Base-by-base conservation (phyloP, 1,140 invertebrate species). In the Elysia chlorotica region DNA sequence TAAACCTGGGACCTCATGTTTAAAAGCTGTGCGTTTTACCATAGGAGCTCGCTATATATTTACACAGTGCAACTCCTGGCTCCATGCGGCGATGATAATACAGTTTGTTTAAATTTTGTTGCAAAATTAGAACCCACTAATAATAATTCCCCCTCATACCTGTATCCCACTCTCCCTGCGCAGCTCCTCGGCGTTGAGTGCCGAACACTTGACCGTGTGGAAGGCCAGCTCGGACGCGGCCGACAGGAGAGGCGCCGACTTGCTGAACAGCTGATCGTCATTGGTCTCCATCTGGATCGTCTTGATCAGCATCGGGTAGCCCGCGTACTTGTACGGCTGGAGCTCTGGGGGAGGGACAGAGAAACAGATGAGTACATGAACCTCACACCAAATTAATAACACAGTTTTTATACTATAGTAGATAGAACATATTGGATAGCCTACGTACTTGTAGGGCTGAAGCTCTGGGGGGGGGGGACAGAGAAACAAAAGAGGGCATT, bases 381-480 rank as follows among this genome's bases (percentile, higher is more conserved):
- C n/a, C n/a, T n/a, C n/a, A n/a, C n/a, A n/a, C n/a, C n/a, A n/a
- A n/a, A n/a, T n/a, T n/a, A n/a, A n/a, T n/a, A n/a, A n/a, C n/a
- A n/a, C n/a, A n/a, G n/a, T n/a, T n/a, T n/a, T n/a, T n/a, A n/a
- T n/a, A n/a, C n/a, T n/a, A n/a, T n/a, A n/a, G n/a, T n/a, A n/a
- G n/a, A n/a, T n/a, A n/a, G n/a, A n/a, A n/a, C n/a, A n/a, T n/a
- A 98, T 97, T 0, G 95, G 95, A 89, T 99, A 99, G 3, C 98
- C 98, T 62, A 98, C 96, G 89, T 99, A 99, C 87, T 99, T 99
- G 89, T 99, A 99, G 2, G 96, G 96, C 73, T 94, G 91, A 36
- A 99, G 88, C 75, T 96, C 95, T 96, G 79, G 25, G 37, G 59
- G 37, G 59, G n/a, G n/a, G n/a, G n/a, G n/a, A n/a, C n/a, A n/a